Evolutionary conservation across 2,113 vertebrate genomes (phyloP), one percentile per base, ranked within the genome.

Genomic region (Dicentrarchus labrax): DNA sequence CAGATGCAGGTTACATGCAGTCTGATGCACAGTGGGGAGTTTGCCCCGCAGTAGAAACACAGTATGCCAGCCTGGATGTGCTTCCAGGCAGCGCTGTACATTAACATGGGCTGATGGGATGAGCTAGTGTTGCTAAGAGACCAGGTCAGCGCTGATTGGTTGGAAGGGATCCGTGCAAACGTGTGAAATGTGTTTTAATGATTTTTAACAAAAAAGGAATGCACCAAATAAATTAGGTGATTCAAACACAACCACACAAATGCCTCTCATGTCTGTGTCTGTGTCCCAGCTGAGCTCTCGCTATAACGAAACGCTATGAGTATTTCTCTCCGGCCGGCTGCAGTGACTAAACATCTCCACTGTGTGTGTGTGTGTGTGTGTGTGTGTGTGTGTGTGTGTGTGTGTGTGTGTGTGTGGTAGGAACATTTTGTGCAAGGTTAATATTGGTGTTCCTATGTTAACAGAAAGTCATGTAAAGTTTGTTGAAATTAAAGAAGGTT

Each of bases 111-210:
- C 72, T 72, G 66, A 76, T 36, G 74, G 51, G 60, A 48, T 0
- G 51, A 71, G 65, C 53, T 21, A 5, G 21, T 53, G 86, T 86
- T 84, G 83, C 86, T 88, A 62, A 22, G 80, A 86, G 80, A 88
- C 80, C 48, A 16, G 61, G 45, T 4, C 38, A 4, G 36, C 4
- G 16, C 75, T 73, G 71, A 82, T 70, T 83, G 79, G 72, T 50
- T 6, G 17, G 41, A n/a, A 8, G 10, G 48, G 43, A 68, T 72
- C 68, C n/a, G 38, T 1, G 43, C 22, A 65, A 65, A 75, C 61
- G 38, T 0, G 54, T 74, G 8, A 67, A 71, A 57, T 3, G 66
- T 41, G 45, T 36, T 57, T 22, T 5, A 66, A n/a, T 53, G 72
- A 73, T 17, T 68, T 77, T 47, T 8, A 3, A 17, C 19, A 47